phyloP scores from a whole-genome alignment of 2,797 vertebrate species.

The Rousettus madagascariensis region DNA sequence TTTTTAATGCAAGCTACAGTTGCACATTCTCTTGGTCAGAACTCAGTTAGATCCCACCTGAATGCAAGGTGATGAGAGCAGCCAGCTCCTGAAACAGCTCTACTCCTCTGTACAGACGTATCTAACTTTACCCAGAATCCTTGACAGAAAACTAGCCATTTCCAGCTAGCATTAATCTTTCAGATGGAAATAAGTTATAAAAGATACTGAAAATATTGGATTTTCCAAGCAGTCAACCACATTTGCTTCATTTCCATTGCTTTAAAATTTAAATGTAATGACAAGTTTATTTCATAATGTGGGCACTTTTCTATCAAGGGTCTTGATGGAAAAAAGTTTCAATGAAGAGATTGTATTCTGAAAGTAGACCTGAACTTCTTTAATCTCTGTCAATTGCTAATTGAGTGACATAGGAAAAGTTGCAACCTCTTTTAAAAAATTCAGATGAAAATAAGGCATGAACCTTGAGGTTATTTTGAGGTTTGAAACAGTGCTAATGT shows the following conservation, averaged over 20 bases:
- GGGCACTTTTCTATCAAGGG: not conserved
- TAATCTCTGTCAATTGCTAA: not conserved
- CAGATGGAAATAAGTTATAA: not conserved
- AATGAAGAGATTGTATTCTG: not conserved
- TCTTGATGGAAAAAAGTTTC: not conserved
- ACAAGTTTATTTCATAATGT: not conserved
- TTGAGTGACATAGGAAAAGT: not conserved
- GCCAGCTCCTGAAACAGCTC: not conserved
- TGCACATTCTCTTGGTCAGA: not conserved
- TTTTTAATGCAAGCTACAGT: not conserved
- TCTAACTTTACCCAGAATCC: not conserved
- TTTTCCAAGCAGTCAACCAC: not conserved
- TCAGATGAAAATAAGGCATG: not conserved
- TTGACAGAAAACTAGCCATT: not conserved
- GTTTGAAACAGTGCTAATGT: not conserved
- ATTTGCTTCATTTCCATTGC: not conserved
- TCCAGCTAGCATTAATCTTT: not conserved
- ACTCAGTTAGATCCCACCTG: not conserved
- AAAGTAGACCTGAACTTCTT: conserved; percentile 1
- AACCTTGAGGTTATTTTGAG: not conserved
- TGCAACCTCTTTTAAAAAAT: not conserved
- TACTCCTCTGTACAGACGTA: not conserved
- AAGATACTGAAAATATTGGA: not conserved
- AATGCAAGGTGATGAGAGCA: not conserved
- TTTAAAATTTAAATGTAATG: not conserved